Base-by-base conservation (phyloP, 2,113 vertebrate species). In the Turdus rufiventris region DNA sequence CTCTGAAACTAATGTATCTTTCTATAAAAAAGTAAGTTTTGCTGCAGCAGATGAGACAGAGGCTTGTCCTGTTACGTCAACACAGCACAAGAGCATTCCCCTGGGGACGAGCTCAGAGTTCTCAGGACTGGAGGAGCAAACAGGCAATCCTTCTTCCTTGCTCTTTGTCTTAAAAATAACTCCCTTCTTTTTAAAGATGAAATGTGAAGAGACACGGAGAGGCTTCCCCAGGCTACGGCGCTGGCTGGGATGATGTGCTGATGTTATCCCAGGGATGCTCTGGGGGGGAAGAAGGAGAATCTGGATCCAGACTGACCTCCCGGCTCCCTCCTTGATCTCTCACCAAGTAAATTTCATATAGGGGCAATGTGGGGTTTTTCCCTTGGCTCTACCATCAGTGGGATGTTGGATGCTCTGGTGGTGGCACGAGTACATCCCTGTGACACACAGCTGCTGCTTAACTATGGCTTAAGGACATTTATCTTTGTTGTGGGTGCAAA, bases 161-260 rank as follows among this genome's bases (percentile, higher is more conserved):
- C n/a, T 66, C 45, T 81, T 72, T 75, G 53, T 88, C 75, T 95
- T 83, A 77, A 80, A 93, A 96, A 94, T 74, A 74, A 65, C 78
- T 88, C 25, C 1, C 9, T 88, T 38, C 66, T 74, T 50, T 67
- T 40, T 7, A 23, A 71, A 93, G 79, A 31, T 62, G 10, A 67
- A 56, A 89, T 38, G 72, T 60, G 72, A 74, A 70, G 83, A 77
- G 85, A 66, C 60, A 5, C 0, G 0, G 51, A 60, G 43, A 61
- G 31, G 36, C 36, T 72, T 65, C 91, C 74, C 38, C 3, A 1
- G 89, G 87, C 74, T 17, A 29, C 2, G 4, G 77, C 0, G 0
- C 90, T 72, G 86, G 60, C 57, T 63, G 56, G 18, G 33, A 10
- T 43, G 56, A 38, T 0, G 4, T 20, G 53, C 62, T 77, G 47